Evolutionary conservation across 1,140 invertebrate genomes (phyloP).

Genomic region (Scaptomyza graminum): DNA sequence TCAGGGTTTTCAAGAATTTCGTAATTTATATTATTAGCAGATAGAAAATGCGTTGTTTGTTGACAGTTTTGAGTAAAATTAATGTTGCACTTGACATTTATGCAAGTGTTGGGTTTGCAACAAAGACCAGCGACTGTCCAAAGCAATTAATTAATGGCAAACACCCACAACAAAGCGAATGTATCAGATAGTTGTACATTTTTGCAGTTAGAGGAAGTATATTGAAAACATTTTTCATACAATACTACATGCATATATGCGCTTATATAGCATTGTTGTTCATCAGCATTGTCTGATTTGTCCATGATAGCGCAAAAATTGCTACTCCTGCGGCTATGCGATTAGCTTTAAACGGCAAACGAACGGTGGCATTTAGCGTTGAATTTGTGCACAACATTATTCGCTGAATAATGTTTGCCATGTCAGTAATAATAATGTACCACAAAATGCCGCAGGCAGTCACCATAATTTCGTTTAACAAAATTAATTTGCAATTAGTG

Average conservation of each 20-base stretch:
- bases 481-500: conserved; percentile 64
- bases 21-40: conserved; percentile 57
- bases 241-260: not conserved
- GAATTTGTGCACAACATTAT: conserved; percentile 16
- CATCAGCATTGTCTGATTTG: conserved; percentile 20
- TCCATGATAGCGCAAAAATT: conserved; percentile 31
- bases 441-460: conserved; percentile 9
- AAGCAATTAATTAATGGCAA: conserved; percentile 69
- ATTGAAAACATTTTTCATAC: conserved; percentile 18
- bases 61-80: conserved; percentile 62
- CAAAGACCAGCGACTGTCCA: conserved; percentile 31
- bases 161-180: conserved; percentile 51
- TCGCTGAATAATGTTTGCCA: conserved; percentile 49
- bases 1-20: not conserved
- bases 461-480: conserved; percentile 28
- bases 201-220: conserved; percentile 31
- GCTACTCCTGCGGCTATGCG: conserved; percentile 41
- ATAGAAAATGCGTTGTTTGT: conserved; percentile 38
- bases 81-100: conserved; percentile 72
- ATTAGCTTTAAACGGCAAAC: conserved; percentile 55
- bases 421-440: conserved; percentile 11
- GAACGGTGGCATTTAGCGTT: conserved; percentile 47
- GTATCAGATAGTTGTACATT: conserved; percentile 38
- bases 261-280: not conserved
- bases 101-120: conserved; percentile 22